Evolutionary conservation across 1,140 invertebrate genomes (phyloP), one percentile per base, ranked within the genome.

Genomic region (Aleiodes sp.): DNA sequence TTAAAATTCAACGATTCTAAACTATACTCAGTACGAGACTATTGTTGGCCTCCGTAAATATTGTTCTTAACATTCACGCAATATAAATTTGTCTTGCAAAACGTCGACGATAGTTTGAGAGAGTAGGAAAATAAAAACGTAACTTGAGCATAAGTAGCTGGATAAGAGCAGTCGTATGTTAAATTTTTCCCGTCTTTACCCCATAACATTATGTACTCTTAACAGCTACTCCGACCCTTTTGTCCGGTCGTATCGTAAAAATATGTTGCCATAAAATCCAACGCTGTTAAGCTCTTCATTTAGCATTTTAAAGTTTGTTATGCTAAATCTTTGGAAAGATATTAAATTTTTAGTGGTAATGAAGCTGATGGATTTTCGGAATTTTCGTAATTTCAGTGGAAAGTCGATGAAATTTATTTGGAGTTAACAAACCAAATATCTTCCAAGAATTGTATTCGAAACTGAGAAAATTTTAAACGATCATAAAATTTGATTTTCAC

Each of bases 121-220:
- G 39, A 14, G 7, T 43, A 14, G 39, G 19, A 43, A 43, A 43
- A 43, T 43, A 43, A 43, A 43, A 16, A 43, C 19, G 19, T 43
- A 16, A 16, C 39, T 10, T 16, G 14, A 7, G 39, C 39, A 43
- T 43, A 43, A 43, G 39, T 43, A 43, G 39, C 39, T 43, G 39
- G 39, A 43, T 43, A 43, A 43, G 39, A 43, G 39, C 39, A 43
- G 39, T 43, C 39, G 39, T 43, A 43, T 43, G 39, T 43, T 43
- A 16, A 43, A n/a, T n/a, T 43, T 43, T 43, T 43, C 14, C 14
- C 39, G 39, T 43, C 39, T 43, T n/a, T 43, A 16, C n/a, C 39
- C 39, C n/a, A 14, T n/a, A 16, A 16, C n/a, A 16, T 43, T 43
- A 43, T 16, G 39, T 12, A 43, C 12, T 43, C 39, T 43, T 43